Conservation (phyloP, 2,888 invertebrate genomes). For the Doris montereyensis region DNA sequence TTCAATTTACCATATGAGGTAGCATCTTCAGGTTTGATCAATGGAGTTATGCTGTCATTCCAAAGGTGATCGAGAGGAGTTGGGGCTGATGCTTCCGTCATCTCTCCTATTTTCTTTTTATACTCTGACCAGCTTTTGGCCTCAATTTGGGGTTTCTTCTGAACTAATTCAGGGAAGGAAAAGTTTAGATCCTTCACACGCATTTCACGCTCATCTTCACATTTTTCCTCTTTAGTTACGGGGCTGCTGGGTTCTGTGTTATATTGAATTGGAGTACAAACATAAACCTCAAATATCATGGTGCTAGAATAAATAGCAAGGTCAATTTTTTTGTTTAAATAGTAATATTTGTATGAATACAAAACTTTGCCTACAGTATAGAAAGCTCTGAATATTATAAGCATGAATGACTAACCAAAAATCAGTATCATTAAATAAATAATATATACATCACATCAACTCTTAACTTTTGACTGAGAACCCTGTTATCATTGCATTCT, state of each 20-base stretch:
- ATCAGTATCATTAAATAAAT: too few species aligned
- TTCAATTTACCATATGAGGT: conserved; percentile 49
- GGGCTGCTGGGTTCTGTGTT: conserved; percentile 26
- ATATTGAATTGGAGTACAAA: too few species aligned
- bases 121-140: conserved; percentile 64
- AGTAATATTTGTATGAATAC: too few species aligned
- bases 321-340: too few species aligned
- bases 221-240: conserved; percentile 7
- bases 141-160: conserved; percentile 40
- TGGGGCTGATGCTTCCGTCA: neutral
- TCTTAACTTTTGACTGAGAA: too few species aligned
- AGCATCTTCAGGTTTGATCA: conserved; percentile 58
- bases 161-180: conserved; percentile 52
- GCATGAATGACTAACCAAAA: too few species aligned
- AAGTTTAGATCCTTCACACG: conserved; percentile 49
- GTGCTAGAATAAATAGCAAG: too few species aligned
- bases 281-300: too few species aligned
- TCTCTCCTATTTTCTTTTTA: conserved; percentile 47
- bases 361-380: too few species aligned
- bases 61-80: conserved; percentile 53
- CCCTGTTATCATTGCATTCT: too few species aligned
- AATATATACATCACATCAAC: too few species aligned
- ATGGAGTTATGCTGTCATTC: conserved; percentile 60
- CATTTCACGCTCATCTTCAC: conserved; percentile 33
- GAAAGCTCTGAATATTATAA: too few species aligned